Evolutionary conservation across 2,888 invertebrate genomes (phyloP).

Genomic region (Leptogaster cylindrica): DNA sequence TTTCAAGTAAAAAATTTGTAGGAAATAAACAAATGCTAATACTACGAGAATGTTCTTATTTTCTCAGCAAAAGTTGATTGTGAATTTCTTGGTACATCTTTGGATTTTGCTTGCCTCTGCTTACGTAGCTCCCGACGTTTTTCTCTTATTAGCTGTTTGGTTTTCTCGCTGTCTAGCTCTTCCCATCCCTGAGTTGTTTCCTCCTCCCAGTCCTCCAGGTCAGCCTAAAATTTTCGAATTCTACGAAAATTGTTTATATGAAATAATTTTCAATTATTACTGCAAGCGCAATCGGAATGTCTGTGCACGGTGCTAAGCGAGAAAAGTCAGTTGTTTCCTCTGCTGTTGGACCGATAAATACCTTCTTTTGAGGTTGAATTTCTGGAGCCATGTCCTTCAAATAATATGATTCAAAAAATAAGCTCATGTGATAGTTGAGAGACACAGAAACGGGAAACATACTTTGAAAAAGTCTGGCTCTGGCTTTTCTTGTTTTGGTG

Average conservation of each 20-base stretch:
- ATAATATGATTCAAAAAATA: too few relatives aligned
- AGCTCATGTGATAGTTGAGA: too few relatives aligned
- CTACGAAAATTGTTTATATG: background rate
- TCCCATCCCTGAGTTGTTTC: conserved; percentile 63
- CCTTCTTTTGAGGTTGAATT: conserved; percentile 67
- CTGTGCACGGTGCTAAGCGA: conserved; percentile 62
- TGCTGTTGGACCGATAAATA: conserved; percentile 62
- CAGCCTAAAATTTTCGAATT: conserved; percentile 56
- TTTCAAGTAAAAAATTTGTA: too few relatives aligned
- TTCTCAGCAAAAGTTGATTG: conserved; percentile 9
- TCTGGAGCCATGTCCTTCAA: conserved; percentile 68
- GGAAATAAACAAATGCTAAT: too few relatives aligned
- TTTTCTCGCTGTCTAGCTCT: conserved; percentile 60
- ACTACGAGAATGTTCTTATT: conserved; percentile 19
- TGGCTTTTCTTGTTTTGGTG: conserved; percentile 60
- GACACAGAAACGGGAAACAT: too few relatives aligned
- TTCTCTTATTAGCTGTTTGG: conserved; percentile 60
- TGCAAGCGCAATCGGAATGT: conserved; percentile 62
- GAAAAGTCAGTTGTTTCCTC: conserved; percentile 57
- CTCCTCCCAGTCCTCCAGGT: conserved; percentile 66
- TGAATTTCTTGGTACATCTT: background rate
- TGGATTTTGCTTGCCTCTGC: conserved; percentile 52
- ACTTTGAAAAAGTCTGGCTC: conserved; percentile 68
- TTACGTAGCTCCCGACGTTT: conserved; percentile 59
- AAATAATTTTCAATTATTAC: conserved; percentile 49